Percentiles rank a stretch among this genome's conserved stretches.
These are phyloP conservation scores for Paraescarpia echinospica DNA, from an alignment of 1,140 invertebrate genomes.

Conservation along the genomic window DNA sequence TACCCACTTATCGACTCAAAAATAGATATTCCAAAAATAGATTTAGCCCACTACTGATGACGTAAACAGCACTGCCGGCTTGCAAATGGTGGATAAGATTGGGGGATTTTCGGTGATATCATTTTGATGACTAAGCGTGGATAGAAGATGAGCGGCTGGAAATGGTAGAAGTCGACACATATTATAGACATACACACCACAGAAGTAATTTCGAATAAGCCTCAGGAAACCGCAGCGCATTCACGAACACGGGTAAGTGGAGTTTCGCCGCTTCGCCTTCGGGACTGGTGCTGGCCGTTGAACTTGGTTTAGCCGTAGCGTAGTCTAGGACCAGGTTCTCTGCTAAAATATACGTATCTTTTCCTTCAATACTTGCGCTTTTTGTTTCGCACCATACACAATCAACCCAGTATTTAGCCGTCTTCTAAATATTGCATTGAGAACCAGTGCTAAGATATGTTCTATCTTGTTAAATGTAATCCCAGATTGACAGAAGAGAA, in stretches of 20 bases:
- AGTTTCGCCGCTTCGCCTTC: neutral
- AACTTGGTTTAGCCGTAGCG: too few relatives aligned
- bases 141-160: neutral
- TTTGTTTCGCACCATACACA: too few relatives aligned
- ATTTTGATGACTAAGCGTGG: neutral
- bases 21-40: neutral
- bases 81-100: conserved; percentile 1
- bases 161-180: neutral
- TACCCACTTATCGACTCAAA: neutral
- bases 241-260: neutral
- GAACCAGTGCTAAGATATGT: too few relatives aligned
- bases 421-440: too few relatives aligned
- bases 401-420: too few relatives aligned
- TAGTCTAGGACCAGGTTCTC: too few relatives aligned
- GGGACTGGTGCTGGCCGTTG: too few relatives aligned
- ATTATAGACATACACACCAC: neutral
- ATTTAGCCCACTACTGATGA: neutral
- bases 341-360: too few relatives aligned
- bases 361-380: too few relatives aligned
- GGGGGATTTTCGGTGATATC: neutral
- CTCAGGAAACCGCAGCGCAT: neutral
- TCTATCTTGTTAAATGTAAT: too few relatives aligned
- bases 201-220: neutral
- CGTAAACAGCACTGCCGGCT: conserved; percentile 3
- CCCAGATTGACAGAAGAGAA: too few relatives aligned